phyloP scores from a whole-genome alignment of 2,113 vertebrate genomes.

The Ictalurus punctatus region DNA sequence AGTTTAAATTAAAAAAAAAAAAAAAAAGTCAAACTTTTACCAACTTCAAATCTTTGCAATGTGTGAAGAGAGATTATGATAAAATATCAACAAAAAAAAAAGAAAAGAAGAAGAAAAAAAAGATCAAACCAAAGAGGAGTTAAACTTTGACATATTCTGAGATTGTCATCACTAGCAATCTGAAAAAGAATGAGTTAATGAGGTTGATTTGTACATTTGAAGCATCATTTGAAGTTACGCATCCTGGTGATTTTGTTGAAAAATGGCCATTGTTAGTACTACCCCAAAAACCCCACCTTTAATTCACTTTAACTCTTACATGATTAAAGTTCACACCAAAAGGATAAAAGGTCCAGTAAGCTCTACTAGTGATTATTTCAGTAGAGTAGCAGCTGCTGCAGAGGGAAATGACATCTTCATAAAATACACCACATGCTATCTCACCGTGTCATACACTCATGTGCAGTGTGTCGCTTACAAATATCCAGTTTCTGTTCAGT shows the following conservation, averaged over 20 bases:
- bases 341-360: slow-evolving; percentile 8
- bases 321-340: slow-evolving; percentile 1
- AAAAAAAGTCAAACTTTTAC: not conserved
- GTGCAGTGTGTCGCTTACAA: not conserved
- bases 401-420: slow-evolving; percentile 25
- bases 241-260: not conserved
- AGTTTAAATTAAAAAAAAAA: not conserved
- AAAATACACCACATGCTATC: not conserved
- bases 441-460: not conserved
- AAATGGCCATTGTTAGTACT: not conserved
- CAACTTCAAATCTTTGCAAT: slow-evolving; percentile 20
- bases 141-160: too few relatives aligned
- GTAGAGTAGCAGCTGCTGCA: slow-evolving; percentile 14
- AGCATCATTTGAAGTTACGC: too few relatives aligned
- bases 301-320: slow-evolving; percentile 4
- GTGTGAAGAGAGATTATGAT: slow-evolving; percentile 22
- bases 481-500: slow-evolving; percentile 26
- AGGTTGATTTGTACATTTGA: not conserved
- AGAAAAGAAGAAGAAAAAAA: not conserved
- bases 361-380: not conserved
- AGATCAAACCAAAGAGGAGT: not conserved
- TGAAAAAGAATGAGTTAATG: not conserved
- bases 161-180: slow-evolving; percentile 12
- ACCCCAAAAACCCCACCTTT: not conserved
- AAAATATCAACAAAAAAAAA: not conserved